Conservation (phyloP, 2,888 invertebrate species). For the Clivina fossor region DNA sequence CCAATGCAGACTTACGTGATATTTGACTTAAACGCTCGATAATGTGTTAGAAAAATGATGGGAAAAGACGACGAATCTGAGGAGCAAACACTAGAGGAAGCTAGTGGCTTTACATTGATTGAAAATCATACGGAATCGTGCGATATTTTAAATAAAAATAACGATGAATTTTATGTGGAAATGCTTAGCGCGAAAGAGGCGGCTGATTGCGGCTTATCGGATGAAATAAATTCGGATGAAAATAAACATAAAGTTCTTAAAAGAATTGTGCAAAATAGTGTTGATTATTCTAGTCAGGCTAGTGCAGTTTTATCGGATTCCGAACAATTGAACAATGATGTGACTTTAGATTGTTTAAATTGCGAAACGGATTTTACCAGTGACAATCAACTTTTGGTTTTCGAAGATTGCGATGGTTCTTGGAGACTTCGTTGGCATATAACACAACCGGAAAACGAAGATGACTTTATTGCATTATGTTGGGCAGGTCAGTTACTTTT, state of each 20-base stretch:
- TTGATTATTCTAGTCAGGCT: slow-evolving; percentile 20
- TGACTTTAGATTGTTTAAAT: no score
- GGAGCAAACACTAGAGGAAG: slow-evolving; percentile 25
- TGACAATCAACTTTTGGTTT: slow-evolving; percentile 51
- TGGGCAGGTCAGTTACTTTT: slow-evolving; percentile 55
- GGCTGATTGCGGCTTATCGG: neutral
- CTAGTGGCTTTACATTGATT: slow-evolving; percentile 12
- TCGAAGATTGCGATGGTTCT: slow-evolving; percentile 51
- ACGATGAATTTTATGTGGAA: slow-evolving; percentile 11
- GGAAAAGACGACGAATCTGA: slow-evolving; percentile 30
- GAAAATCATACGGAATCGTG: slow-evolving; percentile 13
- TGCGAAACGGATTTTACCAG: no score
- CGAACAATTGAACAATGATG: no score
- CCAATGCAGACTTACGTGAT: slow-evolving; percentile 12
- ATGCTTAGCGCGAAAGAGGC: slow-evolving; percentile 13
- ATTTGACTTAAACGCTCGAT: slow-evolving; percentile 6
- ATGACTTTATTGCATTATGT: slow-evolving; percentile 61
- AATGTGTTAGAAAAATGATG: slow-evolving; percentile 34
- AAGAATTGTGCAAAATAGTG: slow-evolving; percentile 19
- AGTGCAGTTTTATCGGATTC: slow-evolving; percentile 14
- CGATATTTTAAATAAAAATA: slow-evolving; percentile 19
- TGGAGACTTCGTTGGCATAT: slow-evolving; percentile 56
- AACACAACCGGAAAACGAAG: slow-evolving; percentile 49
- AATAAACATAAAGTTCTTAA: slow-evolving; percentile 25
- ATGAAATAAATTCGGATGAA: neutral